A percentile compares a stretch with the other conserved stretches of the same genome.
Conservation (phyloP, 2,888 invertebrate genomes). For the Rapana venosa region DNA sequence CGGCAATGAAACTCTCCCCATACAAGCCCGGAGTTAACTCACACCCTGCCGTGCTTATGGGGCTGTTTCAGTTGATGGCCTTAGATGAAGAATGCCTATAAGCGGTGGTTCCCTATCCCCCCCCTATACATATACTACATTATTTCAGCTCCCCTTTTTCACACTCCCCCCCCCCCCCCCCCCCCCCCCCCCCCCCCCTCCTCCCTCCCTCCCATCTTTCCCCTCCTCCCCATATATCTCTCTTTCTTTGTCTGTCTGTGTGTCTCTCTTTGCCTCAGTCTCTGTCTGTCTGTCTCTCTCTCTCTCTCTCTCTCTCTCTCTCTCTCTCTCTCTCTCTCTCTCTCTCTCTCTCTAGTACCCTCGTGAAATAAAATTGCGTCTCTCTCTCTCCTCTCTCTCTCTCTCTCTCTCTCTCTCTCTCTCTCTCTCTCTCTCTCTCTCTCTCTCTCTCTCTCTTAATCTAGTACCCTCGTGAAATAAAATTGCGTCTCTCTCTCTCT, state of each 20-base stretch:
- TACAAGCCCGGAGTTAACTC: not conserved
- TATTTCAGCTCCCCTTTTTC: not conserved
- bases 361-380: too few species aligned
- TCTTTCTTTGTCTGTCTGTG: not conserved
- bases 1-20: not conserved
- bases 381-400: not conserved
- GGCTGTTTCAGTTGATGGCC: not conserved
- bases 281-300: not conserved
- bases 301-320: too few species aligned
- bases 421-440: not conserved
- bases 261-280: not conserved
- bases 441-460: not conserved
- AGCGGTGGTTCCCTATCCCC: not conserved
- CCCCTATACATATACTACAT: not conserved
- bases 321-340: not conserved
- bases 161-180: not conserved
- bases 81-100: conserved; percentile 1
- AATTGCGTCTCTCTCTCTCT: not conserved
- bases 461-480: too few species aligned
- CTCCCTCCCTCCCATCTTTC: not conserved
- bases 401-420: not conserved
- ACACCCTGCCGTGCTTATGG: conserved; percentile 15
- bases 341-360: too few species aligned
- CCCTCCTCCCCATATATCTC: not conserved
- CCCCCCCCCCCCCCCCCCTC: not conserved